These are phyloP conservation scores for Crax fasciolata DNA, from an alignment of 2,797 vertebrate genomes.

Conservation along the genomic window DNA sequence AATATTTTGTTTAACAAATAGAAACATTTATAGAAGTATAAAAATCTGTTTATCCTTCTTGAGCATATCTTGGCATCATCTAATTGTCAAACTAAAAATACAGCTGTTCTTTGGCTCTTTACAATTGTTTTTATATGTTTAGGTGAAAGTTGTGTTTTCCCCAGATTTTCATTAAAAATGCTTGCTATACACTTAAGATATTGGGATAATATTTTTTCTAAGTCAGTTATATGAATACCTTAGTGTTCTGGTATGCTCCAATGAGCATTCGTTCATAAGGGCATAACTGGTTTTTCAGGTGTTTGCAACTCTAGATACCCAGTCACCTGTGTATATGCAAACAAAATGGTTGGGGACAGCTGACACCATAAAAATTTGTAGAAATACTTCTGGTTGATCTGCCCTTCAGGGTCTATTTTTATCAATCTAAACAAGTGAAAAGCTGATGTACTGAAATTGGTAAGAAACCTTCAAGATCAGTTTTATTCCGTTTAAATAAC, in stretches of 20 bases:
- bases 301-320: background rate
- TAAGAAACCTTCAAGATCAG: background rate
- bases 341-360: background rate
- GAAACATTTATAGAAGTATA: background rate
- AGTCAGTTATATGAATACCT: background rate
- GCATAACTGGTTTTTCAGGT: background rate
- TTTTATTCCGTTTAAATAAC: background rate
- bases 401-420: background rate
- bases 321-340: accelerated
- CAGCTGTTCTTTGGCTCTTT: background rate
- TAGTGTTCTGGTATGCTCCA: background rate
- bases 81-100: background rate
- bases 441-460: background rate
- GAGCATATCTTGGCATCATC: background rate
- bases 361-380: background rate
- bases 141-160: background rate
- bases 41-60: background rate
- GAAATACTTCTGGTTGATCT: background rate
- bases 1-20: background rate
- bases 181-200: background rate
- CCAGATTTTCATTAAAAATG: background rate
- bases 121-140: background rate
- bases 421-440: background rate
- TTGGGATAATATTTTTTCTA: background rate
- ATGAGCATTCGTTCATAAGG: background rate